These are phyloP conservation scores for Phoenicopterus ruber DNA, from an alignment of 2,113 vertebrate genomes.

Conservation along the genomic window DNA sequence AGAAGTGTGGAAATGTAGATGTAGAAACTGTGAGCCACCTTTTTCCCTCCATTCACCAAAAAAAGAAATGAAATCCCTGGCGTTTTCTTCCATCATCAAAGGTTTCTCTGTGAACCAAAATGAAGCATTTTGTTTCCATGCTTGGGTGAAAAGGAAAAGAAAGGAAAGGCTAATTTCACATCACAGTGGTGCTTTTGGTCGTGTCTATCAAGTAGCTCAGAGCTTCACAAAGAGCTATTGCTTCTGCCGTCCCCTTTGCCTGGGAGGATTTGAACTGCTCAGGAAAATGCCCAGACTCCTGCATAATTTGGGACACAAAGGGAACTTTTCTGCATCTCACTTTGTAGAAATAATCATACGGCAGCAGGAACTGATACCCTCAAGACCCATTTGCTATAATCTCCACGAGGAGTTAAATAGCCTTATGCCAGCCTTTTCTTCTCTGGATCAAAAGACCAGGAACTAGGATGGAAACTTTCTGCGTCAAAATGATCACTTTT, in stretches of 20 bases:
- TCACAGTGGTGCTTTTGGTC: neutral
- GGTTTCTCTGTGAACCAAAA: neutral
- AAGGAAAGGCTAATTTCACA: neutral
- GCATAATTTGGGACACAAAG: neutral
- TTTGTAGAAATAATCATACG: neutral
- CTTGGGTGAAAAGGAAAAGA: neutral
- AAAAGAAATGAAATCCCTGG: neutral
- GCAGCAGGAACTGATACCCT: neutral
- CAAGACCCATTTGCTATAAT: neutral
- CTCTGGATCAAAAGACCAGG: neutral
- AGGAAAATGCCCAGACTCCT: neutral
- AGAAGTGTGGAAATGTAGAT: neutral
- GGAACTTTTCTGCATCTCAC: neutral
- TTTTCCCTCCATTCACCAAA: neutral
- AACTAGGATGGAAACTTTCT: neutral
- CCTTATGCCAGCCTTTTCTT: neutral
- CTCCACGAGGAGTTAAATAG: neutral
- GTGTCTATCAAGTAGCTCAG: neutral
- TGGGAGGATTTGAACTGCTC: neutral
- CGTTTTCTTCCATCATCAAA: neutral
- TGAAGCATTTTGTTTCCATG: neutral
- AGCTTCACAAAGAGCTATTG: neutral
- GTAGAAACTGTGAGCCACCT: neutral
- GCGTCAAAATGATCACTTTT: neutral
- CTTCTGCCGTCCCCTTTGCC: neutral